Evolutionary conservation across 2,888 invertebrate species (phyloP), one percentile per base, ranked within the genome.

Genomic region (Chydorus sphaericus): DNA sequence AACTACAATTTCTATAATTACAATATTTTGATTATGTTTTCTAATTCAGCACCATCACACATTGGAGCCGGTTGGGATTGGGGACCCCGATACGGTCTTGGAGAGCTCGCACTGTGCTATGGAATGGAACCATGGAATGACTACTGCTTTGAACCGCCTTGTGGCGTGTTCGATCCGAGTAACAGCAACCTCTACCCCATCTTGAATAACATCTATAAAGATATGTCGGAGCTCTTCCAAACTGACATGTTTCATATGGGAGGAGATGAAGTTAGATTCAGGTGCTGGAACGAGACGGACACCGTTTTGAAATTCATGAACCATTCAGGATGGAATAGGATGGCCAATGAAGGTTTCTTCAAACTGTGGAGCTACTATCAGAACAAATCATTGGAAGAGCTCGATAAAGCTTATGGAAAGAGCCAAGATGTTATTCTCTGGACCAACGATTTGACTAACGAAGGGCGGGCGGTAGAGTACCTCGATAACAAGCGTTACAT

Each of bases 351-450:
- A 80, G 80, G 62, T 84, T 85, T 67, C 82, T 83, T 65, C 79
- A 81, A 82, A 16, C 70, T 85, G 51, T 86, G 86, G 86, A 78
- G 83, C 28, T 83, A 85, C 59, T 87, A 85, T 66, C 85, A 85
- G 61, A 67, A 74, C 11, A 79, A 81, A 62, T 77, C 80, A 6
- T 66, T 83, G 63, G 71, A 16, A 8, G 30, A 31, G 16, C 73
- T 8, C 10, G 56, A 56, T 28, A n/a, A 10, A 10, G 48, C 37
- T 20, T 31, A 29, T 11, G 54, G 54, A 11, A 36, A 18, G 2
- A 23, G 48, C 18, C 31, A 59, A 28, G 54, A 59, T 10, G 55
- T 59, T 4, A 59, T 62, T 33, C 48, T 63, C 11, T 63, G 63
- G 63, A 62, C 61, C 7, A 60, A 58, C 7, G 50, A 58, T 11